Evolutionary conservation across 2,888 invertebrate species (phyloP).

Genomic region (Hirtodrosophila alboralis): DNA sequence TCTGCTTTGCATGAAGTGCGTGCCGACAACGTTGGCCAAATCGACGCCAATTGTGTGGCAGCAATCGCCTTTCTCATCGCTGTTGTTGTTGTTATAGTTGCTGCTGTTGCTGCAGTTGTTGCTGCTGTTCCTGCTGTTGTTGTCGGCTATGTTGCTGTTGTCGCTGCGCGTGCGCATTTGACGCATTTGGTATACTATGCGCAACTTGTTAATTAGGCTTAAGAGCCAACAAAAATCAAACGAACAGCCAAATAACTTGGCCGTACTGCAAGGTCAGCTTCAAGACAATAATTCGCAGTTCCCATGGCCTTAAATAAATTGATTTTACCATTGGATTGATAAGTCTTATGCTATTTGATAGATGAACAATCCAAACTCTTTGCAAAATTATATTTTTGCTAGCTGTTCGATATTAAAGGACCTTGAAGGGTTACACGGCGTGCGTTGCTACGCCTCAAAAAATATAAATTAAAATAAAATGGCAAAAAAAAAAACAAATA

Average conservation of each 20-base stretch:
- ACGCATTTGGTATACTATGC: conserved; percentile 54
- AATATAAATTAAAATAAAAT: no score
- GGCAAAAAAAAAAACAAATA: no score
- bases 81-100: conserved; percentile 2
- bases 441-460: no score
- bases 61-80: conserved; percentile 55
- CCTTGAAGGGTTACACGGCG: no score
- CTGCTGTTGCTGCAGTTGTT: conserved; percentile 5
- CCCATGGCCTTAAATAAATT: no score
- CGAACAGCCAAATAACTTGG: conserved; percentile 29
- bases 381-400: no score
- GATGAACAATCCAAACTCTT: no score
- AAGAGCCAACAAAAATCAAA: conserved; percentile 30
- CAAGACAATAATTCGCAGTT: no score
- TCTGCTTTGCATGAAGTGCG: conserved; percentile 67
- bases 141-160: conserved; percentile 10
- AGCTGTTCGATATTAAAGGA: no score
- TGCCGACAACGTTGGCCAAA: conserved; percentile 50
- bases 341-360: no score
- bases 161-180: conserved; percentile 63
- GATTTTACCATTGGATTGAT: no score
- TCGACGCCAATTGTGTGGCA: conserved; percentile 68
- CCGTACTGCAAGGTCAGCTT: conserved; percentile 44
- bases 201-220: conserved; percentile 72
- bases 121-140: conserved; percentile 8